These are phyloP conservation scores for Gymnoscelis rufifasciata DNA, from an alignment of 2,888 invertebrate genomes.

Conservation along the genomic window DNA sequence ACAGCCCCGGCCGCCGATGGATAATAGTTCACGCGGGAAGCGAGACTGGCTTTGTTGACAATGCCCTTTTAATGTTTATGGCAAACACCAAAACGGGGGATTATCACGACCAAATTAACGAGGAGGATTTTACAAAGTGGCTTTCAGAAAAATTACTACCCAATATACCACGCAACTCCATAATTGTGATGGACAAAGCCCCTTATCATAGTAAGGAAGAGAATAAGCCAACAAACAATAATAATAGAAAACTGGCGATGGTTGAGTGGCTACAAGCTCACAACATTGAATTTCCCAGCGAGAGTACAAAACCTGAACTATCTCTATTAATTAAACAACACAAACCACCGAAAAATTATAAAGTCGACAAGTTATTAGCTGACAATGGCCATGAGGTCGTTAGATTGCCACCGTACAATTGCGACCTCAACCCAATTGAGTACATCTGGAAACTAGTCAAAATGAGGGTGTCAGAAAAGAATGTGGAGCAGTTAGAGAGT, in stretches of 20 bases:
- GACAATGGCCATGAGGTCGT: slow-evolving; percentile 36
- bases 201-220: slow-evolving; percentile 1
- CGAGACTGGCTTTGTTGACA: background rate
- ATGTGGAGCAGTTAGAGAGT: background rate
- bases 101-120: background rate
- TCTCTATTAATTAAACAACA: slow-evolving; percentile 5
- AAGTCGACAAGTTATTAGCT: slow-evolving; percentile 36
- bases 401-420: slow-evolving; percentile 40
- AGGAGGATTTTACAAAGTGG: background rate
- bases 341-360: slow-evolving; percentile 26
- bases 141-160: slow-evolving; percentile 4
- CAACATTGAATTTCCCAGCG: background rate
- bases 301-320: slow-evolving; percentile 2
- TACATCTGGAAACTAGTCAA: background rate
- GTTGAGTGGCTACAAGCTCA: background rate
- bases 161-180: slow-evolving; percentile 3
- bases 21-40: background rate
- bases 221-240: background rate
- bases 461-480: background rate
- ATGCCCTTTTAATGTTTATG: too few species aligned
- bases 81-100: background rate
- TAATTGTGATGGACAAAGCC: slow-evolving; percentile 10
- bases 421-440: slow-evolving; percentile 35
- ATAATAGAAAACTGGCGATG: background rate
- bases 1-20: background rate